phyloP scores from a whole-genome alignment of 2,113 vertebrate genomes.

The Channa maculata region DNA sequence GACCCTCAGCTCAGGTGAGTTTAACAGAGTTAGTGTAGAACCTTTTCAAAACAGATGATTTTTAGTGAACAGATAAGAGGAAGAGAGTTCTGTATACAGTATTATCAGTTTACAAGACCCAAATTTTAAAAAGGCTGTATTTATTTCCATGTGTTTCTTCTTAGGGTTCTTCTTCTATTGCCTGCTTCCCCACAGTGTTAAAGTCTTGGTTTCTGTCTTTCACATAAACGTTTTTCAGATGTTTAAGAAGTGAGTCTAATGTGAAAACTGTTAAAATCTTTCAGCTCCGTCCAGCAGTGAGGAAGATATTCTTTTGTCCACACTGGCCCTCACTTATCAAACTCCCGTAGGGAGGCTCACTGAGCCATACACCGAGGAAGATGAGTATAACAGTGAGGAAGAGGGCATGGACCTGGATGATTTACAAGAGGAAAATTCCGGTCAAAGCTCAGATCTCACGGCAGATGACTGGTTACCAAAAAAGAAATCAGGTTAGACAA shows the following conservation, averaged over 20 bases:
- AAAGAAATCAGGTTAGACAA: slow-evolving; percentile 54
- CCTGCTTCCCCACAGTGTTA: neutral
- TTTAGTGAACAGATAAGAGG: neutral
- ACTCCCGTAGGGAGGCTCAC: slow-evolving; percentile 8
- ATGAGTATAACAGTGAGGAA: slow-evolving; percentile 37
- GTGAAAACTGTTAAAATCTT: neutral
- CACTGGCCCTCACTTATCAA: slow-evolving; percentile 34
- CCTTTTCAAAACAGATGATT: neutral
- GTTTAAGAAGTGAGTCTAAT: neutral
- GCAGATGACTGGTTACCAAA: slow-evolving; percentile 46
- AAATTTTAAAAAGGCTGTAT: neutral
- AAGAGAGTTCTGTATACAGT: neutral
- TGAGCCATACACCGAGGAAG: slow-evolving; percentile 22
- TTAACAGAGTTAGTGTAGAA: neutral
- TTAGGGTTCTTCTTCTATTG: neutral
- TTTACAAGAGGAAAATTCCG: slow-evolving; percentile 43
- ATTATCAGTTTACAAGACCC: neutral
- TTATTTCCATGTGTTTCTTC: neutral
- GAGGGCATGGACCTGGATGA: slow-evolving; percentile 10
- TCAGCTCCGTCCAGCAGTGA: slow-evolving; percentile 43
- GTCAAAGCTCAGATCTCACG: slow-evolving; percentile 22
- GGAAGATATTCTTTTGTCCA: slow-evolving; percentile 48
- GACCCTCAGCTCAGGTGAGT: slow-evolving; percentile 50
- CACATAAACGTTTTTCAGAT: neutral
- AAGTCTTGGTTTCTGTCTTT: neutral